Evolutionary conservation across 1,140 invertebrate species (phyloP).

Genomic region (Drosophila sp.): DNA sequence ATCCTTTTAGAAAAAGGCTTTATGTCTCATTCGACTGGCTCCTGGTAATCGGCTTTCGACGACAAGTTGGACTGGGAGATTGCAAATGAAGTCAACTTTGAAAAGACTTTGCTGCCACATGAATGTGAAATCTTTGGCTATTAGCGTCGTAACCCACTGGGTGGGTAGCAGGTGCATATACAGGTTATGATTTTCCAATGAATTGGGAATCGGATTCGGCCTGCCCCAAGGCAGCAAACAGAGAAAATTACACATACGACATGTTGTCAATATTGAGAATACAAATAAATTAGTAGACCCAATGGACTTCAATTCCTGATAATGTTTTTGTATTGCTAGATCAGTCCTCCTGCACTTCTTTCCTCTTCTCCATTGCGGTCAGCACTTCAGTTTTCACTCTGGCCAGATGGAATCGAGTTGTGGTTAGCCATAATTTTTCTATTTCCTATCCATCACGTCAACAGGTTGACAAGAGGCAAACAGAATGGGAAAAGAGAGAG

Average conservation of each 20-base stretch:
- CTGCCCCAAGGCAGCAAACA: too few species aligned
- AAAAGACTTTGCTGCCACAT: background rate
- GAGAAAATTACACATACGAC: too few species aligned
- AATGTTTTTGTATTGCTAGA: too few species aligned
- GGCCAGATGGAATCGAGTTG: background rate
- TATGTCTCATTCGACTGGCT: conserved; percentile 59
- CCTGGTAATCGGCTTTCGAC: conserved; percentile 65
- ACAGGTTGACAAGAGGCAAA: conserved; percentile 1
- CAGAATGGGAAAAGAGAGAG: background rate
- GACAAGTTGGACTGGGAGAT: background rate
- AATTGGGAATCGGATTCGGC: too few species aligned
- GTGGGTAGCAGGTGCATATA: too few species aligned
- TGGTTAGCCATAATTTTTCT: conserved; percentile 1
- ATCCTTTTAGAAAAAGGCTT: conserved; percentile 74
- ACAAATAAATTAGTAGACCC: too few species aligned
- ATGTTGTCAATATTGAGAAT: too few species aligned
- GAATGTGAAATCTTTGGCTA: conserved; percentile 41
- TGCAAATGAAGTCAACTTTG: background rate
- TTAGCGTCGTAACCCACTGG: conserved; percentile 4
- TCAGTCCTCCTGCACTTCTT: too few species aligned
- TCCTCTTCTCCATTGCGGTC: too few species aligned
- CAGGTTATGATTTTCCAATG: too few species aligned
- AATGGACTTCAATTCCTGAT: too few species aligned
- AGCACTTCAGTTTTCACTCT: too few species aligned
- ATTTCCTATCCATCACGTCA: background rate